A percentile compares a stretch with the other conserved stretches of the same genome.
phyloP scores from a whole-genome alignment of 2,888 invertebrate species.

The Ernsta delagoae region DNA sequence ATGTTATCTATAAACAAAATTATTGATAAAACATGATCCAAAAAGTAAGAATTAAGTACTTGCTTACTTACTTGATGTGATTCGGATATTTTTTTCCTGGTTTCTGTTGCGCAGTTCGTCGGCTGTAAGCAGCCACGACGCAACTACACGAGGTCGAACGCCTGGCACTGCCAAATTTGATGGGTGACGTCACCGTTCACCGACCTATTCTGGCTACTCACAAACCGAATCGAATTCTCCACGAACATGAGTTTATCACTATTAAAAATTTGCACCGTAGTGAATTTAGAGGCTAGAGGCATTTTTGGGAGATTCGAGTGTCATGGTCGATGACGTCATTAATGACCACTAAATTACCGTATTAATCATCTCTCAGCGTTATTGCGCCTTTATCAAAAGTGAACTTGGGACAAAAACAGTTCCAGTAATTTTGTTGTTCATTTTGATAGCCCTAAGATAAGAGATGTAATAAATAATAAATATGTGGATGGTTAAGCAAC shows the following conservation, averaged over 20 bases:
- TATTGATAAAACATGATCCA: constrained; percentile 30
- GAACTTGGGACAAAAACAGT: constrained; percentile 1
- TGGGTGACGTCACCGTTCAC: constrained; percentile 59
- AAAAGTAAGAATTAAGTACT: constrained; percentile 9
- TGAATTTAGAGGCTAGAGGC: neutral
- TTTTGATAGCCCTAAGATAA: too few species aligned
- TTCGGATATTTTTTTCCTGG: constrained; percentile 37
- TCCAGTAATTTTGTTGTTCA: constrained; percentile 5
- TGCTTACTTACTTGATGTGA: constrained; percentile 2
- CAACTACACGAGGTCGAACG: constrained; percentile 67
- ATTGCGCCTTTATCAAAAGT: neutral
- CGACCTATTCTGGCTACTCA: constrained; percentile 12
- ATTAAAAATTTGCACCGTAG: neutral
- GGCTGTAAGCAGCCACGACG: constrained; percentile 47
- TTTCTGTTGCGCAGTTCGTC: constrained; percentile 49
- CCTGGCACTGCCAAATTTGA: constrained; percentile 77
- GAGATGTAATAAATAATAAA: neutral
- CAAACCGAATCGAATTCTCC: constrained; percentile 18
- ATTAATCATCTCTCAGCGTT: constrained; percentile 14
- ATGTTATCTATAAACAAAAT: neutral
- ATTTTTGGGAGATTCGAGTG: neutral
- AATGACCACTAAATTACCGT: constrained; percentile 10
- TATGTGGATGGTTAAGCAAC: neutral
- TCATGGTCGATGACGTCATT: constrained; percentile 10
- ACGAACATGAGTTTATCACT: constrained; percentile 26